A percentile compares a stretch with the other conserved stretches of the same genome.
These are phyloP conservation scores for Parelbella ahira DNA, from an alignment of 2,888 invertebrate species.

Conservation along the genomic window DNA sequence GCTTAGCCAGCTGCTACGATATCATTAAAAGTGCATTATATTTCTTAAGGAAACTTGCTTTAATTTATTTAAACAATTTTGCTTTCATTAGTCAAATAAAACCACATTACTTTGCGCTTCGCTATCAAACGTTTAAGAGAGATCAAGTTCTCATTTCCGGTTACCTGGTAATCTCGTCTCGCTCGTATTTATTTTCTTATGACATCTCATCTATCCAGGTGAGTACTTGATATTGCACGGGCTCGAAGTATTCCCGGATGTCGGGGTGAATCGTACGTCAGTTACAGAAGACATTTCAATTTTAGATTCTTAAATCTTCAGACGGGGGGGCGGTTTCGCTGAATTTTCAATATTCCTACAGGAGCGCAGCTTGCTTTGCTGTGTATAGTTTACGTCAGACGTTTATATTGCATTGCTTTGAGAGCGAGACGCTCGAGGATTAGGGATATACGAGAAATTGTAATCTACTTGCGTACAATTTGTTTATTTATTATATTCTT, in stretches of 20 bases:
- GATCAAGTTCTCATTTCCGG: no score
- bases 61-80: no score
- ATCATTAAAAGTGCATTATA: no score
- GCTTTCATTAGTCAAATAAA: no score
- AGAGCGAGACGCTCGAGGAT: slow-evolving; percentile 3
- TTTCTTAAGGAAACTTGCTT: no score
- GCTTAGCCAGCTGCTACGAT: no score
- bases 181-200: slow-evolving; percentile 1
- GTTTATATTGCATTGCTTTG: slow-evolving; percentile 13
- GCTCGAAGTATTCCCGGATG: background rate
- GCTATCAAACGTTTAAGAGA: no score
- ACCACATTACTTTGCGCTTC: no score
- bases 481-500: no score
- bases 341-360: slow-evolving; percentile 20
- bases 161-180: background rate
- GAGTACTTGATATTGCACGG: slow-evolving; percentile 5
- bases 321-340: slow-evolving; percentile 11
- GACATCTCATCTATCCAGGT: background rate
- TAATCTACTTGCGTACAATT: background rate
- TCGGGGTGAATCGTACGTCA: slow-evolving; percentile 21
- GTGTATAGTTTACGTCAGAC: slow-evolving; percentile 6
- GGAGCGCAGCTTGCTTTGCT: slow-evolving; percentile 10
- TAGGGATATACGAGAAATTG: background rate
- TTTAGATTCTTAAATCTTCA: slow-evolving; percentile 23
- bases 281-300: slow-evolving; percentile 24